These are phyloP conservation scores for Theristicus caerulescens DNA, from an alignment of 2,113 vertebrate genomes.

Conservation along the genomic window DNA sequence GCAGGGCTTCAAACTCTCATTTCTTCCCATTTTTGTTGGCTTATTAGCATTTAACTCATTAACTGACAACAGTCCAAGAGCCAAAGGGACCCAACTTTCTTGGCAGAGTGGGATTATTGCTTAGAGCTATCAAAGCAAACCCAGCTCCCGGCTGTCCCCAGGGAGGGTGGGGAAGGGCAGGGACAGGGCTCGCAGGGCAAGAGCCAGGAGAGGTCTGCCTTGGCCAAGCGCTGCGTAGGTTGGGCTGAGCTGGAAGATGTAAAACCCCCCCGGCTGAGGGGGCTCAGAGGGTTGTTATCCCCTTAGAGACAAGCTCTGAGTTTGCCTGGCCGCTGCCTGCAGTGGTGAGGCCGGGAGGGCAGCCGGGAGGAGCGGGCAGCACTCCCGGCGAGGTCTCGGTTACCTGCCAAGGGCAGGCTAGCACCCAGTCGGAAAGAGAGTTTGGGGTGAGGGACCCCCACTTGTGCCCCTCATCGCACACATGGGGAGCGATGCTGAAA, in stretches of 20 bases:
- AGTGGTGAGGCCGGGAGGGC: neutral
- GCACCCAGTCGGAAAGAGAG: slow-evolving; percentile 61
- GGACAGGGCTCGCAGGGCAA: neutral
- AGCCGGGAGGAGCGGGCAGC: neutral
- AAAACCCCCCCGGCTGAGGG: neutral
- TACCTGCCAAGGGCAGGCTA: slow-evolving; percentile 36
- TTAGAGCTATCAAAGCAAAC: slow-evolving; percentile 57
- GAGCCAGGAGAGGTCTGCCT: neutral
- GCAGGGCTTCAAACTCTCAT: slow-evolving; percentile 46
- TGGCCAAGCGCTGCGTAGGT: neutral
- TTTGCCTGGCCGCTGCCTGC: neutral
- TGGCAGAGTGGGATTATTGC: slow-evolving; percentile 73
- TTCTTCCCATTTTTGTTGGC: slow-evolving; percentile 7
- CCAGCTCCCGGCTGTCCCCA: neutral
- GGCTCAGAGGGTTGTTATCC: neutral
- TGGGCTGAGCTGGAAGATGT: slow-evolving; percentile 34
- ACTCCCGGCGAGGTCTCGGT: neutral
- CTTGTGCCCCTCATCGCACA: neutral
- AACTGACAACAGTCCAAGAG: slow-evolving; percentile 61
- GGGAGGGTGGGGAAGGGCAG: neutral
- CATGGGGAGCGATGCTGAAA: neutral
- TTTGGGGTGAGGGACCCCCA: slow-evolving; percentile 29
- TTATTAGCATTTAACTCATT: neutral
- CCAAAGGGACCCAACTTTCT: slow-evolving; percentile 51
- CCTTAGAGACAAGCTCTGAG: neutral